Base-by-base conservation (phyloP, 2,113 vertebrate genomes). In the Boulengerochromis microlepis region DNA sequence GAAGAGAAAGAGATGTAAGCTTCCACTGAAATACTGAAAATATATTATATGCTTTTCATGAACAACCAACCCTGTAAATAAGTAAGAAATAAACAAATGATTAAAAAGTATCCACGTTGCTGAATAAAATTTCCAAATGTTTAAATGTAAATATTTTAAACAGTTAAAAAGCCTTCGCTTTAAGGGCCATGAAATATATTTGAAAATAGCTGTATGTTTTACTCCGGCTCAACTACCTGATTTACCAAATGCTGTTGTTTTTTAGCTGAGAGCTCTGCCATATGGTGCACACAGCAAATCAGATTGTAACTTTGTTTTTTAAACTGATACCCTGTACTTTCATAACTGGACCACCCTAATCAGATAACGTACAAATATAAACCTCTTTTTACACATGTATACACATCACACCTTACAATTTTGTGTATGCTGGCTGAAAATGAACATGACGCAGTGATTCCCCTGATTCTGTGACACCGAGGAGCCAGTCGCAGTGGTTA, bases 401-500 rank as follows among this genome's bases (percentile, higher is more conserved):
- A 82, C 56, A 50, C 64, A 42, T 86, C 81, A 38, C 10, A 47
- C 26, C 54, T 69, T 69, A 12, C 50, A 86, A 84, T 19, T 31
- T 8, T 78, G 42, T 47, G 59, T 7, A 9, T 66, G 71, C 40
- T n/a, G 69, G 38, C 40, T 84, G 80, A 29, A 59, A 91, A 78
- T 81, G 80, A 89, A 4, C 78, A 26, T 35, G 52, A 87, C 40
- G 5, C 29, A 59, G 50, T 15, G 15, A 81, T 85, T 83, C 53
- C n/a, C 29, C 71, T 33, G 6, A 38, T 35, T 84, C 83, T 84
- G 86, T 88, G 89, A 86, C 81, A 90, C 89, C 22, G 80, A 86
- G 26, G 88, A 85, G 88, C 64, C 71, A 85, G 91, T 87, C 38
- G 52, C 82, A 88, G 81, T 47, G 50, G 80, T 80, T 88, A 85